These are phyloP conservation scores for Sander vitreus DNA, from an alignment of 2,113 vertebrate species.

Conservation along the genomic window DNA sequence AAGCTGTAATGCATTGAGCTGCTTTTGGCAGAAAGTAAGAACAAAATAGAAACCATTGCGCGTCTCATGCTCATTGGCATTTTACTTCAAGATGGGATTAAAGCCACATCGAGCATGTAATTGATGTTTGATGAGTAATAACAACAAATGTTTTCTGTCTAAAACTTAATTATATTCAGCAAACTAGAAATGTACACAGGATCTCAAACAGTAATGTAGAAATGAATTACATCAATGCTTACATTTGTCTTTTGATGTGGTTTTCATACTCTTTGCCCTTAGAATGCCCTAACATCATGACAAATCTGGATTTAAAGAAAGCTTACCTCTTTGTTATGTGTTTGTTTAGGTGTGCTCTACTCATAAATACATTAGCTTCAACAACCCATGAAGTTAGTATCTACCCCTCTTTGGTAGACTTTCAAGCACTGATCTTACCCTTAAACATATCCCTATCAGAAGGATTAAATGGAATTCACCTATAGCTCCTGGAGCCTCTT, in stretches of 20 bases:
- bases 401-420: neutral
- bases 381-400: constrained; percentile 24
- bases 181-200: no score
- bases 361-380: neutral
- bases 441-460: neutral
- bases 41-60: neutral
- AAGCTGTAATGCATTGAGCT: constrained; percentile 26
- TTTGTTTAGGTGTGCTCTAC: neutral
- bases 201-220: neutral
- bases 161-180: neutral
- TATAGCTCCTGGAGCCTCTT: neutral
- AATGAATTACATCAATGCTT: neutral
- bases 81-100: neutral
- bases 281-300: neutral
- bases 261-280: neutral
- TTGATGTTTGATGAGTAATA: neutral
- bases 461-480: constrained; percentile 23
- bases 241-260: neutral
- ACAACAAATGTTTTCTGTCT: neutral
- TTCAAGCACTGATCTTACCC: neutral
- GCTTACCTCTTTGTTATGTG: neutral
- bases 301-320: neutral
- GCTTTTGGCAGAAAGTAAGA: constrained; percentile 15
- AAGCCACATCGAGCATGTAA: constrained; percentile 4
- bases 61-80: neutral